phyloP scores from a whole-genome alignment of 2,797 vertebrate genomes.

The Pseudochromis fuscus region DNA sequence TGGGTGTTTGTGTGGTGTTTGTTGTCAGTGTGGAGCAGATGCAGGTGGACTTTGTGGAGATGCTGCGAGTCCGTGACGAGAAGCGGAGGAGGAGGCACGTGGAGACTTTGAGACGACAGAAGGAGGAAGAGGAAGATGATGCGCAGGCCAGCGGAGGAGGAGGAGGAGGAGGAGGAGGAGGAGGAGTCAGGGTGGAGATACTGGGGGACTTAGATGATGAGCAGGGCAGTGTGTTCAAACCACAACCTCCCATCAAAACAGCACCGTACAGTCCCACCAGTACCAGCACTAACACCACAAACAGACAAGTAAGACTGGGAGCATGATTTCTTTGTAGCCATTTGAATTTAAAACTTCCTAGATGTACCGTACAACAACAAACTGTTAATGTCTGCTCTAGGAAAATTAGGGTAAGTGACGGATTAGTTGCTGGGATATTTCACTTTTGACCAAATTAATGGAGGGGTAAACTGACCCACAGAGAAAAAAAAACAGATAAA shows the following conservation, averaged over 20 bases:
- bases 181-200: constrained; percentile 53
- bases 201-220: constrained; percentile 54
- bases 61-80: constrained; percentile 82
- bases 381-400: no score
- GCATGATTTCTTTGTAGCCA: not conserved
- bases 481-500: not conserved
- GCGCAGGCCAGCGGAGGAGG: not conserved
- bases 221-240: constrained; percentile 24
- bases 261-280: constrained; percentile 18
- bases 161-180: constrained; percentile 16
- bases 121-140: constrained; percentile 72
- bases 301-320: constrained; percentile 61
- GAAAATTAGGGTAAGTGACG: no score
- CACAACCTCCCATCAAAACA: constrained; percentile 25
- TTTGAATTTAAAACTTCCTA: not conserved
- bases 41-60: constrained; percentile 81
- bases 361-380: not conserved
- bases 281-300: constrained; percentile 12
- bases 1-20: not conserved
- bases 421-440: not conserved
- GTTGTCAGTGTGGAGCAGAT: constrained; percentile 68
- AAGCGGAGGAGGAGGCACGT: constrained; percentile 76
- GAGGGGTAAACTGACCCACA: no score
- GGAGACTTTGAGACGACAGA: constrained; percentile 81
- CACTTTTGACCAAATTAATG: no score